phyloP scores from a whole-genome alignment of 2,113 vertebrate species.

The Chaetodon auriga region DNA sequence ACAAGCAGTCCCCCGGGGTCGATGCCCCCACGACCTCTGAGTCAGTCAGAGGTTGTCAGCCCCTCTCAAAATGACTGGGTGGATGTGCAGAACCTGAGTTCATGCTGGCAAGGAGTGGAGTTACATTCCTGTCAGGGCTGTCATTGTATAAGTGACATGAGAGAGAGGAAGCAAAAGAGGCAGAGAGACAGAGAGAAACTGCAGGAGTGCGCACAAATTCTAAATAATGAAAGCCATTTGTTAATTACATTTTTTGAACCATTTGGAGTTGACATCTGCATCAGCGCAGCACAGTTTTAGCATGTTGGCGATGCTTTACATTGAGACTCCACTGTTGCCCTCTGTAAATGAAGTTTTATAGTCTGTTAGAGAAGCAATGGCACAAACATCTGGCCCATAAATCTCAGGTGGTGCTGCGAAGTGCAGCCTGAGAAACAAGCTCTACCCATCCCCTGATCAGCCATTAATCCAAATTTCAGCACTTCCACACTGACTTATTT shows the following conservation, averaged over 20 bases:
- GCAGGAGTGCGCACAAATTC: background rate
- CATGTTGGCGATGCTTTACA: slow-evolving; percentile 16
- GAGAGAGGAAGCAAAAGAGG: background rate
- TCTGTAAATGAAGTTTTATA: slow-evolving; percentile 75
- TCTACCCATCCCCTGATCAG: slow-evolving; percentile 57
- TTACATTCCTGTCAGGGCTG: slow-evolving; percentile 61
- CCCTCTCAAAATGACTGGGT: slow-evolving; percentile 62
- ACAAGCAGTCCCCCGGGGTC: slow-evolving; percentile 65
- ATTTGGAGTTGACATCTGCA: slow-evolving; percentile 31
- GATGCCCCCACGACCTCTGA: slow-evolving; percentile 44
- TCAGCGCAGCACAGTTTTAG: slow-evolving; percentile 6
- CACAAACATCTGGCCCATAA: slow-evolving; percentile 76
- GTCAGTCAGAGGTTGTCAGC: slow-evolving; percentile 61
- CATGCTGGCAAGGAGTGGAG: slow-evolving; percentile 54
- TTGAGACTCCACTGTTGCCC: slow-evolving; percentile 38
- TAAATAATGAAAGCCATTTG: slow-evolving; percentile 29
- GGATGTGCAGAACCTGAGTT: slow-evolving; percentile 68
- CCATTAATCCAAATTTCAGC: slow-evolving; percentile 65
- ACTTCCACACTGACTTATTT: slow-evolving; percentile 46
- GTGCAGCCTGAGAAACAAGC: slow-evolving; percentile 48
- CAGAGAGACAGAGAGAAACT: background rate
- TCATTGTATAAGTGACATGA: slow-evolving; percentile 38
- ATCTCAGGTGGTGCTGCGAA: slow-evolving; percentile 69
- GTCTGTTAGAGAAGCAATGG: slow-evolving; percentile 70
- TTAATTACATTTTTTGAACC: slow-evolving; percentile 34